phyloP scores from a whole-genome alignment of 2,113 vertebrate species.

The Charadrius vociferus region DNA sequence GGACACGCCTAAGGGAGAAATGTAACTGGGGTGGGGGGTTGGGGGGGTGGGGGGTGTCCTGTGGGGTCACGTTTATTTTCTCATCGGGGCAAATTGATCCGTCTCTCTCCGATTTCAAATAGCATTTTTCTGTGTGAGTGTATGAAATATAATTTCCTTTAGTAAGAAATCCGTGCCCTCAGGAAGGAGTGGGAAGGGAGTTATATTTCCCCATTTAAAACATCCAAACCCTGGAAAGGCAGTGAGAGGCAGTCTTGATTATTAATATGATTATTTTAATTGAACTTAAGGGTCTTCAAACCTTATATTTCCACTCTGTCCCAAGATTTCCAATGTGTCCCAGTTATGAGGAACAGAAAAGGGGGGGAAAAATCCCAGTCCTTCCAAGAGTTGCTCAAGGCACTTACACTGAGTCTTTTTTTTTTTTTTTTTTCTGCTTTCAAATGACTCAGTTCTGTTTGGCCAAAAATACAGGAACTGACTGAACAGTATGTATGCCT shows the following conservation, averaged over 20 bases:
- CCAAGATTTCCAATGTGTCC: background rate
- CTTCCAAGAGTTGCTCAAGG: constrained; percentile 40
- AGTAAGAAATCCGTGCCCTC: constrained; percentile 2
- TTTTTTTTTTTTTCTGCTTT: background rate
- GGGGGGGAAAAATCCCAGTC: background rate
- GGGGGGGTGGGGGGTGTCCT: background rate
- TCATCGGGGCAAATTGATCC: background rate
- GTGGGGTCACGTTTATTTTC: background rate
- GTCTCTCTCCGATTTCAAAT: background rate
- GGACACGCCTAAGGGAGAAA: background rate
- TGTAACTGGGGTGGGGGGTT: background rate
- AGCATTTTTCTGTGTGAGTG: background rate
- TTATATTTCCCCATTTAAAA: background rate
- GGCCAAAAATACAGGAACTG: constrained; percentile 70
- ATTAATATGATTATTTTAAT: background rate
- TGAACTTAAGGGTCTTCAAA: background rate
- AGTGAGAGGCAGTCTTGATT: background rate
- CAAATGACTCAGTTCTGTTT: constrained; percentile 74
- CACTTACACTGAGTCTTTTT: background rate
- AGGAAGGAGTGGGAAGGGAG: constrained; percentile 1
- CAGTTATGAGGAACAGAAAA: background rate
- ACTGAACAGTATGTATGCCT: constrained; percentile 53
- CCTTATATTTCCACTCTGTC: background rate
- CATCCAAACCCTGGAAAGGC: background rate
- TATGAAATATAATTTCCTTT: constrained; percentile 8